Base-by-base conservation (phyloP, 2,888 invertebrate species). In the Onchidella celtica region DNA sequence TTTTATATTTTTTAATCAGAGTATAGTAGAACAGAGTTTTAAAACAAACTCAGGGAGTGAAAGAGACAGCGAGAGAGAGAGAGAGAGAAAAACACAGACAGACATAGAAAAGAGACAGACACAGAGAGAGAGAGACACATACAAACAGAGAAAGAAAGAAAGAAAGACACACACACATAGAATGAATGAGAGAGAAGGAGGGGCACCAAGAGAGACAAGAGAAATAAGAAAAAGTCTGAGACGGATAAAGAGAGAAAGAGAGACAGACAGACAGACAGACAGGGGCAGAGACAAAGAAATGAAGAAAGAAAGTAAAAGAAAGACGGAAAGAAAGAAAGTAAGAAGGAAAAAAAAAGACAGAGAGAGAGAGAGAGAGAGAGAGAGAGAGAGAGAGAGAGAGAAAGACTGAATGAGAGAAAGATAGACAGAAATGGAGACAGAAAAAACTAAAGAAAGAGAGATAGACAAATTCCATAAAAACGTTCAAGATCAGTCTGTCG, bases 361-460 rank as follows among this genome's bases (percentile, higher is more conserved):
- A 47, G 47, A 47, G 17, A 17, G 17, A 47, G 17, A 47, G 17
- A 47, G 47, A 47, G 17, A 17, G 47, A 47, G 9, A 47, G 47
- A 17, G n/a, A n/a, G 47, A 47, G 47, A 11, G 47, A 47, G 47
- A 11, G 47, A 47, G 47, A 11, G 47, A 47, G 47, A 11, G 61
- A 61, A n/a, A 14, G 61, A 61, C 11, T 24, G 61, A 27, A n/a
- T 24, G 27, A 61, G 61, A 14, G 61, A 79, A n/a, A 68, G 81
- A 74, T 76, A 72, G 57, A 61, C 11, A 6, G 61, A 61, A 17
- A 11, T 6, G 17, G 47, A 11, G 47, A 47, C 9, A 11, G 47
- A 47, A 17, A 11, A 17, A 47, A 17, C 17, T 4, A 61, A n/a
- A 14, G 47, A 47, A 17, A 11, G 47, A 47, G 47, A 11, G 47